Conservation (phyloP, 2,797 vertebrate species). For the Anableps anableps region DNA sequence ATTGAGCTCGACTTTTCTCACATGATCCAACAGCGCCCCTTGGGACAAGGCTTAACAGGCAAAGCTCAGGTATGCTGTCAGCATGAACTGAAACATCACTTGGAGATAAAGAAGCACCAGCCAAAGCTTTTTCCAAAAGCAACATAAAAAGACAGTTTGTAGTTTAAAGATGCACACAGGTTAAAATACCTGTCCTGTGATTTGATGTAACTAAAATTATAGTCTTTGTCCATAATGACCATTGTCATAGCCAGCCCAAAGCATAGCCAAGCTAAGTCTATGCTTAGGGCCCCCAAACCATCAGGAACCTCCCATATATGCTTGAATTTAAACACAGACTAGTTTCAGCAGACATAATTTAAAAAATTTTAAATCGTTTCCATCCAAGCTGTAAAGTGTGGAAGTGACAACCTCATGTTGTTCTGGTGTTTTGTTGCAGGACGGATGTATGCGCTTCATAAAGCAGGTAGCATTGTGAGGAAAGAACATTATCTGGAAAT, state of each 20-base stretch:
- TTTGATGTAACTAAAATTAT: background rate
- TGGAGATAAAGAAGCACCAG: background rate
- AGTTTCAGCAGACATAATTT: background rate
- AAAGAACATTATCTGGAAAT: background rate
- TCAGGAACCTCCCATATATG: background rate
- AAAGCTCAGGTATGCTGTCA: no score
- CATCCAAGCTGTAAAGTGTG: background rate
- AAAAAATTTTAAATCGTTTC: background rate
- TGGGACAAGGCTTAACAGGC: no score
- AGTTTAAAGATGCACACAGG: no score
- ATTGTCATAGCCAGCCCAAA: no score
- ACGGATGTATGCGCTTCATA: background rate
- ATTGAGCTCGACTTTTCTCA: no score
- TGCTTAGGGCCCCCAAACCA: no score
- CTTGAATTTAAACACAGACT: background rate
- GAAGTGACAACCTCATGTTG: background rate
- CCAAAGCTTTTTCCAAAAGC: background rate
- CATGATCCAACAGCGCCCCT: no score
- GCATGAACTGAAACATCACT: background rate
- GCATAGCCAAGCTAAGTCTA: no score
- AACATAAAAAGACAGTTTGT: background rate
- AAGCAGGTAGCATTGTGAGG: background rate
- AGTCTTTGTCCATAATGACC: no score
- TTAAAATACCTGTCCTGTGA: no score
- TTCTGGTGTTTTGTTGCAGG: background rate